Evolutionary conservation across 2,113 vertebrate species (phyloP), one percentile per base, ranked within the genome.

Genomic region (Amblyopsis rosae): DNA sequence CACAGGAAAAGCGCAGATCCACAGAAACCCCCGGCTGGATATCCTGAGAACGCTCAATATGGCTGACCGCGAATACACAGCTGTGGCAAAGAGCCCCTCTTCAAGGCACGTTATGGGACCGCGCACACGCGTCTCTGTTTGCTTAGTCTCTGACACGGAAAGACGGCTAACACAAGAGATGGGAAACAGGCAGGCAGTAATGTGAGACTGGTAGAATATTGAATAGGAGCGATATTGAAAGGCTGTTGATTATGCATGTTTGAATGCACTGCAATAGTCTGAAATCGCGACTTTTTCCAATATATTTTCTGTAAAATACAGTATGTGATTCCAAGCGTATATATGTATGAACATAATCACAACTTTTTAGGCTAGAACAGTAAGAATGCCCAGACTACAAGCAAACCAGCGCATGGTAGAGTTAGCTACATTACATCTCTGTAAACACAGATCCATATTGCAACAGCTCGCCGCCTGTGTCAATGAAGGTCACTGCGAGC

Each of bases 61-160:
- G 80, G 67, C 65, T 10, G 49, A 78, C 83, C 86, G 83, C 73
- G 80, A 86, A 89, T 84, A 87, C 82, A 69, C 86, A 90, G 88
- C 89, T 86, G 81, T 19, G 6, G 62, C 65, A 58, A 77, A 76
- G 77, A 77, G 70, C 73, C 75, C 62, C 62, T 83, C 87, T 82
- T 77, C 41, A 59, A 80, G 80, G 81, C 88, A 83, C 56, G 69
- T 88, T 86, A 83, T 76, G 80, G 85, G 84, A 75, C 77, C 50
- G 54, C 80, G 74, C 80, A 86, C 86, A 84, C 86, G 82, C 82
- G 86, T 88, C 83, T 85, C 33, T 88, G 89, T 89, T 90, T 92
- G 86, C 88, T 91, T 91, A 90, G 84, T 84, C 87, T 87, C 82
- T 90, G 89, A 91, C 87, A 90, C 72, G 60, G 82, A 91, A 89